Percentiles rank a stretch among this genome's conserved stretches.
These are phyloP conservation scores for Cheirogaleus medius DNA, from an alignment of 2,113 vertebrate genomes.

Conservation along the genomic window DNA sequence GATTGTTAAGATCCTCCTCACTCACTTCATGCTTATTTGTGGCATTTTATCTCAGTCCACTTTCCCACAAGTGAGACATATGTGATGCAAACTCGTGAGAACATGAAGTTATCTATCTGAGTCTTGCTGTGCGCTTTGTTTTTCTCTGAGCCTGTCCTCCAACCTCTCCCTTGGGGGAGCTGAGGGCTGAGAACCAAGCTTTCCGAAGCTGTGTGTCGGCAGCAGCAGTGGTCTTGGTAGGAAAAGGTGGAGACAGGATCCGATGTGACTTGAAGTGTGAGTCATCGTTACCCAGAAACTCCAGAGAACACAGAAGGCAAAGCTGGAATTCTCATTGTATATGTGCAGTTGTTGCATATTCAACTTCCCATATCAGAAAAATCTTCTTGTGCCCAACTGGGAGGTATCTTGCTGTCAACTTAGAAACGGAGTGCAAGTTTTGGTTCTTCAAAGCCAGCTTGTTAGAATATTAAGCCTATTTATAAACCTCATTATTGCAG, in stretches of 20 bases:
- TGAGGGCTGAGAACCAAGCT: background rate
- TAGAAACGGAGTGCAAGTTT: constrained; percentile 7
- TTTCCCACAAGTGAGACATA: constrained; percentile 6
- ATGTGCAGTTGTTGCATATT: background rate
- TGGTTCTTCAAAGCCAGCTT: constrained; percentile 19
- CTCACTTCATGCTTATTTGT: constrained; percentile 44
- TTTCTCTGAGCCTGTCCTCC: background rate
- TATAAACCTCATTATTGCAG: constrained; percentile 44
- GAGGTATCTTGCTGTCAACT: constrained; percentile 22
- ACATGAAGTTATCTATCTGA: background rate
- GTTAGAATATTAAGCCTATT: constrained; percentile 60
- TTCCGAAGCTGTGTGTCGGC: background rate
- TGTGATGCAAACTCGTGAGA: background rate
- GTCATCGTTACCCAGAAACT: background rate
- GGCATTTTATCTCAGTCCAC: constrained; percentile 11
- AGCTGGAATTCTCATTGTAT: background rate
- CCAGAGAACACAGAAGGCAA: rapidly evolving
- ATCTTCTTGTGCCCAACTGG: background rate
- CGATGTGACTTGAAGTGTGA: background rate
- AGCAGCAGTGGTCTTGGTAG: background rate
- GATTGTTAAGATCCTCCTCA: background rate
- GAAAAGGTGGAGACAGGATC: background rate
- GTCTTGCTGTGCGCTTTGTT: background rate
- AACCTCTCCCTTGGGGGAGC: background rate
- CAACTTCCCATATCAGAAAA: background rate